Evolutionary conservation across 2,797 vertebrate genomes (phyloP), one percentile per base, ranked within the genome.

Genomic region (Carapus acus): DNA sequence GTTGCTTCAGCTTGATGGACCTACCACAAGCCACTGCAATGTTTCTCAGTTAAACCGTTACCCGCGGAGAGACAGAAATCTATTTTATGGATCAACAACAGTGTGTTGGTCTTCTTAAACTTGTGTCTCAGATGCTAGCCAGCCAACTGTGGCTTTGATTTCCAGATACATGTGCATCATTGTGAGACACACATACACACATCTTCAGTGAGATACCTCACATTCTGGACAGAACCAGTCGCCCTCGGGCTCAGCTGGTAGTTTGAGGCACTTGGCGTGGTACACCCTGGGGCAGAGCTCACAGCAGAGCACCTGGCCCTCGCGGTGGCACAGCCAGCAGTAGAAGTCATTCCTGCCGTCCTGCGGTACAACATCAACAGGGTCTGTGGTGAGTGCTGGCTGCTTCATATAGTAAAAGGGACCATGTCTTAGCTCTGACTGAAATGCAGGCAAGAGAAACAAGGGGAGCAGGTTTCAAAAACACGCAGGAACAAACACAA

Each of bases 301-400:
- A 88, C 96, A 94, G 94, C 96, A 99, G 90, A 99, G 96, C 91
- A 99, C 96, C 91, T 92, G 96, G 83, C 96, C 89, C 86, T 90
- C 89, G 57, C 88, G 96, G 88, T 98, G 96, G 90, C 96, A 99
- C 92, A 99, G 82, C 96, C 96, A 99, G 91, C 96, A 99, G 90
- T 90, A 99, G 92, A 99, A 99, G 88, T 99, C 96, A 77, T 99
- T 99, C 85, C 96, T 94, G 89, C 96, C 94, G 83, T 99, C 96
- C 94, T 99, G 96, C 76, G 95, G 96, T 94, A 94, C 91, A 93
- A 96, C 96, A 95, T 98, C 94, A 93, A 97, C 93, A 95, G 96
- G 95, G 90, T 99, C 96, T 95, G 87, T 85, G 78, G 88, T 88
- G 87, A 90, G 88, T 84, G 88, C 81, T 70, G 89, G 87, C 87